phyloP scores from a whole-genome alignment of 1,140 invertebrate genomes.

The Drosophila busckii region DNA sequence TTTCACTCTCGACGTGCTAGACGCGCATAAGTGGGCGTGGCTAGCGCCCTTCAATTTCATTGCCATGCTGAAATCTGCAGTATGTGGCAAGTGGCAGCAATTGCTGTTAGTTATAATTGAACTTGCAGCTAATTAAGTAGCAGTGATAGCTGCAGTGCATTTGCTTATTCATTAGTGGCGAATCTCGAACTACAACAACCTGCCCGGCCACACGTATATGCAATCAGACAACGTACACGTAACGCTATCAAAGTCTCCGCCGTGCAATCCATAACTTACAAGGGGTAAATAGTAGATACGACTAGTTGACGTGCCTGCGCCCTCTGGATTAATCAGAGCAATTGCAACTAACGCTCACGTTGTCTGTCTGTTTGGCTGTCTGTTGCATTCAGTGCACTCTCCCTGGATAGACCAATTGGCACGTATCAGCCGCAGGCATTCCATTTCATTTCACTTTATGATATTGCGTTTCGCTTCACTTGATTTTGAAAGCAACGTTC shows the following conservation, averaged over 20 bases:
- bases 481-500: slow-evolving; percentile 20
- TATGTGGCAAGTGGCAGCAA: slow-evolving; percentile 48
- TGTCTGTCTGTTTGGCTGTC: neutral
- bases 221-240: slow-evolving; percentile 58
- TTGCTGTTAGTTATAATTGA: no score
- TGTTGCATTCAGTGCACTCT: neutral
- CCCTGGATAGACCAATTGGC: slow-evolving; percentile 1
- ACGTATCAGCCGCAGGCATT: slow-evolving; percentile 22
- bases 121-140: slow-evolving; percentile 61
- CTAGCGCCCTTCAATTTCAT: no score
- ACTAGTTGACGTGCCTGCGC: slow-evolving; percentile 33
- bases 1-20: slow-evolving; percentile 63
- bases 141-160: slow-evolving; percentile 14
- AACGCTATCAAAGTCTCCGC: slow-evolving; percentile 39
- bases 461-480: no score
- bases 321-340: slow-evolving; percentile 37
- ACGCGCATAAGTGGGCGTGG: no score
- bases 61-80: slow-evolving; percentile 32
- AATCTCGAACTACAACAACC: slow-evolving; percentile 10
- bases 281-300: no score
- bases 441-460: no score
- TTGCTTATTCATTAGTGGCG: slow-evolving; percentile 23
- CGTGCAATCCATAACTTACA: slow-evolving; percentile 11
- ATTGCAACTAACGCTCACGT: slow-evolving; percentile 14
- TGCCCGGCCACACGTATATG: slow-evolving; percentile 59